Base-by-base conservation (phyloP, 2,888 invertebrate species). In the Ditylenchus weischeri region DNA sequence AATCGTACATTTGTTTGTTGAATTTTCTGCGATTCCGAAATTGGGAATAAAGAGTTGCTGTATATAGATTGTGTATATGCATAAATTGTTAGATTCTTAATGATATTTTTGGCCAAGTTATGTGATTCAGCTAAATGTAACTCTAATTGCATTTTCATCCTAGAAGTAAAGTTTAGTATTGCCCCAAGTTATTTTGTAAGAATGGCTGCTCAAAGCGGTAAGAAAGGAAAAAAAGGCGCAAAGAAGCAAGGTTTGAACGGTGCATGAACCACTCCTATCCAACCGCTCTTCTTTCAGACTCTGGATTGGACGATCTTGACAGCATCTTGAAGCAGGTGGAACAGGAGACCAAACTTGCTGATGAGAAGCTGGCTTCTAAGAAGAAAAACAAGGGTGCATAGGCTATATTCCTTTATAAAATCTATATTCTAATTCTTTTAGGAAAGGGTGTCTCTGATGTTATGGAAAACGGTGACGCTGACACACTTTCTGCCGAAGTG, bases 251-350 rank as follows among this genome's bases (percentile, higher is more conserved):
- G 54, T 54, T 43, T 43, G 43, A 15, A n/a, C 6, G 29, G 29
- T 2, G 5, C 5, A 29, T 29, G 29, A 29, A 6, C 36, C 0
- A 38, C 23, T 61, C 11, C 5, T 35, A 48, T 43, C 59, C 23
- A 8, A n/a, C 21, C 29, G 29, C 5, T 29, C 5, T 29, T 5
- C 29, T 29, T 68, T 67, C 47, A 74, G 74, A n/a, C 23, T 63
- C 36, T 36, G 77, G 49, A n/a, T 74, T 78, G 10, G 81, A 81
- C 51, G 78, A 81, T 65, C 72, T 81, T 36, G 81, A 81, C 63
- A 78, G 78, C 7, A 77, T 81, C 66, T 70, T 81, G 29, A 76
- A 75, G 11, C 77, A 81, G 64, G 67, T 82, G 57, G 75, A 75
- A 15, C 43, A 75, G 6, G 75, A 70, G n/a, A 70, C 67, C 6